Evolutionary conservation across 2,797 vertebrate genomes (phyloP).

Genomic region (Melanotaenia maccullochi): DNA sequence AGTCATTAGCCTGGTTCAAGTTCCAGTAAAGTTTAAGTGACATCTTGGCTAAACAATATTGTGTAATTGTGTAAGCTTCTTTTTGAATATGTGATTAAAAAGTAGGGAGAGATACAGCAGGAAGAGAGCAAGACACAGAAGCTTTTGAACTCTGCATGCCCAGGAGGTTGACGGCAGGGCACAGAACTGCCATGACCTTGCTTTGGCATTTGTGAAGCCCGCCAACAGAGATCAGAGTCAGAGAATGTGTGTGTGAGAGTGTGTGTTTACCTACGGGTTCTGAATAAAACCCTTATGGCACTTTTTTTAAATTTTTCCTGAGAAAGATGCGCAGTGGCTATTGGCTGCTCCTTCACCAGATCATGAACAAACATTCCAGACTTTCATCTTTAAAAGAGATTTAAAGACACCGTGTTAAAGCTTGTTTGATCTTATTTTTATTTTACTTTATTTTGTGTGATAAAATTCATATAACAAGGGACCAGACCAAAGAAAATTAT

Average conservation of each 20-base stretch:
- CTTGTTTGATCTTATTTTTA: background rate
- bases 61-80: background rate
- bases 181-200: slow-evolving; percentile 61
- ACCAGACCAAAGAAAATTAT: background rate
- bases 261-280: slow-evolving; percentile 15
- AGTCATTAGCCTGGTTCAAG: slow-evolving; percentile 40
- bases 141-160: slow-evolving; percentile 62
- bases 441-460: too few species aligned
- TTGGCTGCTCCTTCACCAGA: slow-evolving; percentile 1
- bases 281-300: slow-evolving; percentile 13
- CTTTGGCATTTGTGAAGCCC: slow-evolving; percentile 52
- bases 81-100: background rate
- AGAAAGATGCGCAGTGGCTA: slow-evolving; percentile 12
- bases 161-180: slow-evolving; percentile 59
- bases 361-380: background rate
- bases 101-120: background rate
- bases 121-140: slow-evolving; percentile 24
- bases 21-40: background rate
- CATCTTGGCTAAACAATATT: slow-evolving; percentile 3
- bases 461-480: background rate
- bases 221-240: slow-evolving; percentile 53
- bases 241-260: slow-evolving; percentile 12
- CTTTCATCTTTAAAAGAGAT: background rate
- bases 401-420: background rate
- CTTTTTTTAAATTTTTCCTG: background rate